These are phyloP conservation scores for Strigamia crassipes DNA, from an alignment of 2,888 invertebrate genomes.

Conservation along the genomic window DNA sequence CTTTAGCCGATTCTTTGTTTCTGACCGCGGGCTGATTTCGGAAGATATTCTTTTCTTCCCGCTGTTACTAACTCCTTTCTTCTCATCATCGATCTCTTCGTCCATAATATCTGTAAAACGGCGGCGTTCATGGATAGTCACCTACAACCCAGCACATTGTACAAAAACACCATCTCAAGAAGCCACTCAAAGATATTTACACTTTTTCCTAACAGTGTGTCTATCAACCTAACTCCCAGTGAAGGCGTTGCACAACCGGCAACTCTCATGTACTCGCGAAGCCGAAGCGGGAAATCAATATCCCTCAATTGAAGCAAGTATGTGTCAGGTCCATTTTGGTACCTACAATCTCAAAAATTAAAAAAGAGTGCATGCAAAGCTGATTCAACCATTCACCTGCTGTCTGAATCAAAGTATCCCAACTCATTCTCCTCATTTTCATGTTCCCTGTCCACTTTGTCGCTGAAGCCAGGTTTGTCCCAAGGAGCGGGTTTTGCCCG, in stretches of 20 bases:
- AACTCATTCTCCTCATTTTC: conserved; percentile 84
- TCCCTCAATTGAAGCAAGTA: conserved; percentile 91
- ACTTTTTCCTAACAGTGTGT: conserved; percentile 50
- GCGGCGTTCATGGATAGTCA: conserved; percentile 75
- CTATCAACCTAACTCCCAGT: conserved; percentile 52
- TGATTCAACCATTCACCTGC: conserved; percentile 57
- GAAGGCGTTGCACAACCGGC: conserved; percentile 53
- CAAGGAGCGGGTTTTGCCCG: conserved; percentile 44
- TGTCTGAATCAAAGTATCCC: conserved; percentile 78
- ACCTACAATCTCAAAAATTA: conserved; percentile 65
- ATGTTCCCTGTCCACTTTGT: conserved; percentile 68
- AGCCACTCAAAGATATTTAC: not conserved
- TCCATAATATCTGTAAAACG: conserved; percentile 94
- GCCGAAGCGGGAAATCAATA: conserved; percentile 89
- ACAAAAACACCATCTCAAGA: not conserved
- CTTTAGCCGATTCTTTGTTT: conserved; percentile 49
- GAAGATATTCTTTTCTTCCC: conserved; percentile 61
- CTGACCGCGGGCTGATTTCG: conserved; percentile 49
- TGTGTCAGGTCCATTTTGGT: conserved; percentile 96
- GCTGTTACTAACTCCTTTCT: conserved; percentile 61
- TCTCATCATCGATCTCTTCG: conserved; percentile 91
- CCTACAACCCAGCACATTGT: conserved; percentile 17
- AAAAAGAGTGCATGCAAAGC: not conserved
- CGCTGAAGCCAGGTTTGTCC: conserved; percentile 45
- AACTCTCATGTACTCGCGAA: conserved; percentile 86